Conservation (phyloP, 2,888 invertebrate genomes). For the Drosophila helvetica region DNA sequence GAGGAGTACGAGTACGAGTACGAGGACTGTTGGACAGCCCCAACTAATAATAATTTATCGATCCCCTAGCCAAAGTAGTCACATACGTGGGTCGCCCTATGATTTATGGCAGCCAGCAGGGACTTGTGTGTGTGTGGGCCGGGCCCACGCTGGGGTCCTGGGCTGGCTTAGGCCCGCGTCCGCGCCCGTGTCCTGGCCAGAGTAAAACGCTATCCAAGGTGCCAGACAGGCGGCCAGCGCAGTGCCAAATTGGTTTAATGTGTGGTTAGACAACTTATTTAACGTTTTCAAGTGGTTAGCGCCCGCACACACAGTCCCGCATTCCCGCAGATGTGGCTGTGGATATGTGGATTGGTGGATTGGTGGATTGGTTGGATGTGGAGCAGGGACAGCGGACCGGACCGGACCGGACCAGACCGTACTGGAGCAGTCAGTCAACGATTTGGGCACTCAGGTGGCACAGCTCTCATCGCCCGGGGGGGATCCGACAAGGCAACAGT, state of each 20-base stretch:
- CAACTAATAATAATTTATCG: slow-evolving; percentile 83
- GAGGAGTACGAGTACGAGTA: slow-evolving; percentile 1
- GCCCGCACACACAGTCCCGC: slow-evolving; percentile 20
- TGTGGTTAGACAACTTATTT: slow-evolving; percentile 79
- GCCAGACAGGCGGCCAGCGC: slow-evolving; percentile 55
- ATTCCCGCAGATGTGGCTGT: slow-evolving; percentile 10
- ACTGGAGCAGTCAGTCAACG: slow-evolving; percentile 28
- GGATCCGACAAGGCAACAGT: slow-evolving; percentile 18
- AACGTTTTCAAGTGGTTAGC: slow-evolving; percentile 78
- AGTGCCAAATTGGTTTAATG: slow-evolving; percentile 79
- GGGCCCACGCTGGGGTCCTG: slow-evolving; percentile 34
- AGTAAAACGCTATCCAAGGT: slow-evolving; percentile 47
- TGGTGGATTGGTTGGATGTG: slow-evolving; percentile 8
- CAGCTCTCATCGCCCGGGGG: slow-evolving; percentile 24
- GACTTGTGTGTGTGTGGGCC: slow-evolving; percentile 53
- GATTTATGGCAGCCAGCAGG: slow-evolving; percentile 72
- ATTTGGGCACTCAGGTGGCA: slow-evolving; percentile 38
- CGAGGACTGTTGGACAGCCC: slow-evolving; percentile 47
- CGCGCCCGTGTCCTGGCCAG: neutral
- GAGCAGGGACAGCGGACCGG: slow-evolving; percentile 56
- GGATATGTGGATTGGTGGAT: neutral
- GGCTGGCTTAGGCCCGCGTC: slow-evolving; percentile 1
- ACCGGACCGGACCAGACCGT: slow-evolving; percentile 2
- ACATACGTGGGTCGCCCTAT: slow-evolving; percentile 73
- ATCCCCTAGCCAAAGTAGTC: slow-evolving; percentile 76